Evolutionary conservation across 1,140 invertebrate genomes (phyloP), one percentile per base, ranked within the genome.

Genomic region (Episyrphus balteatus): DNA sequence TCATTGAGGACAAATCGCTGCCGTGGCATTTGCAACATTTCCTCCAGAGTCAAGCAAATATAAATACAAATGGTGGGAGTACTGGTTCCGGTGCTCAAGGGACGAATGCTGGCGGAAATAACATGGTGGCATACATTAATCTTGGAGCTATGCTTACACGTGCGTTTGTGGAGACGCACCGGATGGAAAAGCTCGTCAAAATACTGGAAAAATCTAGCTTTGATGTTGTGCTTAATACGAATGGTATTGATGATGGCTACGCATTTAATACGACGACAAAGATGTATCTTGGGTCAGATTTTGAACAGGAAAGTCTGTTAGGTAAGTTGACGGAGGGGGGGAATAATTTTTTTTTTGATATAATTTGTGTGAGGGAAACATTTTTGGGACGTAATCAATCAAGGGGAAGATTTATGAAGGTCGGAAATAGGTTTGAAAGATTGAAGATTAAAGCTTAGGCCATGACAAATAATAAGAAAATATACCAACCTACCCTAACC

Each of bases 261-360:
- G 7, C 13, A 42, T 18, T 47, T 1, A 47, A 42, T 47, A 33
- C 40, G 34, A 47, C 39, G 5, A 14, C 8, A 32, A 19, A 15
- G 8, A 40, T 47, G 12, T 47, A 42, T 30, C 17, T 12, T 10
- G n/a, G 15, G 13, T 18, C 26, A 14, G 14, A 19, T 26, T 17
- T 51, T n/a, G 49, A 49, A 12, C 55, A 57, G 44, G 46, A 55
- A 38, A 51, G 51, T 34, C n/a, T 57, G 26, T 49, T 58, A 42
- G 46, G 56, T 58, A 52, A 46, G 36, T 43, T 43, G 6, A n/a
- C n/a, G n/a, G n/a, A n/a, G n/a, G n/a, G n/a, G n/a, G 11, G 15
- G 17, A 18, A 15, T 41, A n/a, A n/a, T n/a, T n/a, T n/a, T n/a
- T 41, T 5, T 36, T 36, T 36, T 36, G 14, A 46, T 26, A 26